A percentile compares a stretch with the other conserved stretches of the same genome.
phyloP scores from a whole-genome alignment of 2,888 invertebrate genomes.

The Drosophila mayaguana region DNA sequence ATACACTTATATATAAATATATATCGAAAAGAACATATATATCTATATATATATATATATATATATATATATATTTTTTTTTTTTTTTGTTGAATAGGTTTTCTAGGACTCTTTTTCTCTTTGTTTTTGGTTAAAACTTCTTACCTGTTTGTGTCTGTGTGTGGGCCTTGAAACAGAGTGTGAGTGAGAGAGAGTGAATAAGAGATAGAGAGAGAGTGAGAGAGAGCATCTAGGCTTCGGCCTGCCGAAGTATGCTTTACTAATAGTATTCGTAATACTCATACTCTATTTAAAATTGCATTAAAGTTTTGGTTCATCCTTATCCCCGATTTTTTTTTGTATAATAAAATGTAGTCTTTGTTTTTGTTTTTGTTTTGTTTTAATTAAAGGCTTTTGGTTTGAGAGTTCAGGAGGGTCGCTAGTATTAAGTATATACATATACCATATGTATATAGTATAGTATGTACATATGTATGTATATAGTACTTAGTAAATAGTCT shows the following conservation, averaged over 20 bases:
- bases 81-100: conserved; percentile 18
- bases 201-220: not conserved
- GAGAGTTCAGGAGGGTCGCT: conserved; percentile 66
- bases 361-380: conserved; percentile 54
- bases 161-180: conserved; percentile 31
- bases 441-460: conserved; percentile 24
- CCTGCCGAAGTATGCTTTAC: conserved; percentile 67
- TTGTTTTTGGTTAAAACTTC: conserved; percentile 25
- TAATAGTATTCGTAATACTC: conserved; percentile 18
- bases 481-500: conserved; percentile 49
- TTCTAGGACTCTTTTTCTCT: conserved; percentile 16
- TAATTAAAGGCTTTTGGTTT: conserved; percentile 78
- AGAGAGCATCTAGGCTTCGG: conserved; percentile 64
- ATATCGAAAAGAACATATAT: conserved; percentile 25
- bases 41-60: conserved; percentile 16
- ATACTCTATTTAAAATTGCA: conserved; percentile 53
- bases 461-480: conserved; percentile 31
- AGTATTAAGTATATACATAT: conserved; percentile 27
- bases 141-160: conserved; percentile 28
- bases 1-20: conserved; percentile 57
- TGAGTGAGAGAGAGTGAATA: conserved; percentile 25
- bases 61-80: conserved; percentile 12
- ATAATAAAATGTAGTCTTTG: conserved; percentile 81
- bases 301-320: conserved; percentile 25
- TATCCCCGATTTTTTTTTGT: conserved; percentile 36